Evolutionary conservation across 2,113 vertebrate genomes (phyloP), one percentile per base, ranked within the genome.

Genomic region (Blennius ocellaris): DNA sequence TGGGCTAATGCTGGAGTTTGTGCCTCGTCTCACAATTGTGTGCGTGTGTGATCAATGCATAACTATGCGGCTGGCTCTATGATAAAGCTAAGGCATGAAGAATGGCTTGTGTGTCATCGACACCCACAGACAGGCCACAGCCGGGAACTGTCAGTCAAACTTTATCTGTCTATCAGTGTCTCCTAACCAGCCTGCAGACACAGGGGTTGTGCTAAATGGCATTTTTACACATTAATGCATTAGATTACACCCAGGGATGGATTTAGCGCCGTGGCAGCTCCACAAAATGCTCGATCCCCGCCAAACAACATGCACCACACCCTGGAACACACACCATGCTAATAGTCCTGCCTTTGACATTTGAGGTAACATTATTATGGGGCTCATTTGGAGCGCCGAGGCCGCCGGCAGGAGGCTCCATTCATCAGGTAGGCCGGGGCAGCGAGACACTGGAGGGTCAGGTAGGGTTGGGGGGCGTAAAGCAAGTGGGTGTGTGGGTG

Each of bases 211-310:
- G 90, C 79, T 91, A 91, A 93, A 90, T 92, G 90, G 84, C 89
- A 90, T 93, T 92, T 92, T 92, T 91, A 91, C 90, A 93, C 91
- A 91, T 89, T 91, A 92, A 87, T 90, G 89, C 86, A 88, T 92
- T 90, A 88, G 84, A 92, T 92, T 92, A 87, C 55, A 73, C 73
- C 40, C 62, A 82, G 61, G 58, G 84, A 78, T 79, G 73, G 78
- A 77, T 43, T 37, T 78, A 78, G 61, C 69, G 76, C 56, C 69
- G 65, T 83, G 80, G 80, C 73, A 83, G 74, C 78, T 69, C 65
- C 80, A 79, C 63, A 70, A 70, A 71, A 76, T 6, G 52, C 45
- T 69, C 59, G 36, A 30, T 55, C 70, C 56, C 14, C 30, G 56
- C 44, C 55, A 38, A 55, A 65, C 77, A 69, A 71, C 74, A 70